Evolutionary conservation across 1,140 invertebrate genomes (phyloP), one percentile per base, ranked within the genome.

Genomic region (Heliothis subflexa): DNA sequence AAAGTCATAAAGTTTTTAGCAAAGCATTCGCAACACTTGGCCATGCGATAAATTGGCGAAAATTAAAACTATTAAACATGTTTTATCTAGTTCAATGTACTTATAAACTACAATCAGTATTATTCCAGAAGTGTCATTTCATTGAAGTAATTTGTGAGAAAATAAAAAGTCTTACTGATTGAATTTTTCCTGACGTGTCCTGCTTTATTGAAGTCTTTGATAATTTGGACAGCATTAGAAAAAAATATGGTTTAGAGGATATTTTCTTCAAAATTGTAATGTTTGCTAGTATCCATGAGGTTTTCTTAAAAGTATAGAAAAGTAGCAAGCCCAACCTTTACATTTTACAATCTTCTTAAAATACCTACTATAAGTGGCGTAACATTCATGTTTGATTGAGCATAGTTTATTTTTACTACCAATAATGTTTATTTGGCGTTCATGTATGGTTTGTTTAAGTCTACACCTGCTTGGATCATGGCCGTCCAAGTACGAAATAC

Each of bases 401-500:
- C 49, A 52, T 50, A 62, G 72, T 75, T 75, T 75, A 61, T 74
- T 74, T 74, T 25, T 54, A 55, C 52, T 55, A 28, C 28, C 52
- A 52, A 52, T 75, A 61, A 21, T 75, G 59, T 64, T 52, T 64
- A 59, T 49, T 54, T 33, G 47, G 25, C 25, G 47, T 64, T 28
- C 13, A 13, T n/a, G 57, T 21, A 28, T 5, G 66, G 18, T 74
- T 74, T 61, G 40, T 61, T 74, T 61, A 33, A 50, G 40, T 62
- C 2, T n/a, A 59, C 28, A 59, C 55, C 59, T 50, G 47, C 49
- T 75, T 18, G 12, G 73, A 75, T 75, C 73, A 75, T 52, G 73
- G 73, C 73, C 73, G 73, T 52, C 25, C 73, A 52, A 28, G 14
- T 62, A 28, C 16, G 40, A 47, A 66, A 66, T 66, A 47, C 62